Percentiles rank a stretch among this genome's conserved stretches.
Evolutionary conservation across 2,888 invertebrate species (phyloP).

Genomic region (Cataglyphis livida): DNA sequence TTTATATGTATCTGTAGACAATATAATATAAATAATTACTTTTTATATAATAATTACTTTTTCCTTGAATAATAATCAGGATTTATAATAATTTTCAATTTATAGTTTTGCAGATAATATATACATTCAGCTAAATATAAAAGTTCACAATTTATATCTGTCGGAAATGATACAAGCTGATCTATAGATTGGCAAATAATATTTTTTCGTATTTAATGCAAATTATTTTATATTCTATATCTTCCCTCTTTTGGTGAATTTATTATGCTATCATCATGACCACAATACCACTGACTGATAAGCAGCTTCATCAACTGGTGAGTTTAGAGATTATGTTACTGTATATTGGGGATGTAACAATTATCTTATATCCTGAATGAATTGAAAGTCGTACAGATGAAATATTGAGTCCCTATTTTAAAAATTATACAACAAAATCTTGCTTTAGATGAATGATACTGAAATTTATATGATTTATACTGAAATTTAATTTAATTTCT

Average conservation of each 20-base stretch:
- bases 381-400: slow-evolving; percentile 19
- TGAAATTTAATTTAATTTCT: slow-evolving; percentile 23
- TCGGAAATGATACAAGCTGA: slow-evolving; percentile 51
- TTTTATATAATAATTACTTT: not conserved
- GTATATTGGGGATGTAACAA: not conserved
- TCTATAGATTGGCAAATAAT: slow-evolving; percentile 55
- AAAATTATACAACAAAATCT: not conserved
- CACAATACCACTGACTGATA: slow-evolving; percentile 85
- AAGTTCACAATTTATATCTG: slow-evolving; percentile 62
- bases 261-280: slow-evolving; percentile 81
- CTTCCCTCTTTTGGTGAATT: slow-evolving; percentile 72
- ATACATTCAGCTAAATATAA: slow-evolving; percentile 69
- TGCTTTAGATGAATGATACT: not conserved
- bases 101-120: slow-evolving; percentile 77
- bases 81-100: slow-evolving; percentile 14
- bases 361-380: slow-evolving; percentile 28
- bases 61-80: not conserved
- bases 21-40: not conserved
- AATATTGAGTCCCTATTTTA: slow-evolving; percentile 36
- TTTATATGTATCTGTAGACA: not conserved
- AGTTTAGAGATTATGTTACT: slow-evolving; percentile 33
- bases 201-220: slow-evolving; percentile 20
- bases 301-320: slow-evolving; percentile 86
- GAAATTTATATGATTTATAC: slow-evolving; percentile 24
- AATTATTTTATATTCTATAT: slow-evolving; percentile 80